These are phyloP conservation scores for Aelia acuminata DNA, from an alignment of 2,888 invertebrate genomes.

Conservation along the genomic window DNA sequence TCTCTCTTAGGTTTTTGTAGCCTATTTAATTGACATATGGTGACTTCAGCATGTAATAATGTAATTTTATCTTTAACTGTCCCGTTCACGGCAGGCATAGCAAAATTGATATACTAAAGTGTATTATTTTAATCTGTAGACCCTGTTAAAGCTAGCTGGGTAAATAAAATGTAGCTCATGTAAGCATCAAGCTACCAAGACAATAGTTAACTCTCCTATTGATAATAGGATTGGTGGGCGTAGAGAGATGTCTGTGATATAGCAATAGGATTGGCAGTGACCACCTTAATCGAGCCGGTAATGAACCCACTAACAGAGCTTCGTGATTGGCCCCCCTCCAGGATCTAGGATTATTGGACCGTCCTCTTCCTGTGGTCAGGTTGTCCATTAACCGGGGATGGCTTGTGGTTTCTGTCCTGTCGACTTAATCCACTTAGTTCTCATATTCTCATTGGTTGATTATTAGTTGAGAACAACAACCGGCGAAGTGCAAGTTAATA, in stretches of 20 bases:
- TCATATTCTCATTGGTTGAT: neutral
- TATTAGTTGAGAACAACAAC: neutral
- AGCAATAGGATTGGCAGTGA: slow-evolving; percentile 17
- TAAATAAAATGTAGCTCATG: neutral
- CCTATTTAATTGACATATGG: no score
- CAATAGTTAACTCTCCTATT: neutral
- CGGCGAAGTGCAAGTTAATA: neutral
- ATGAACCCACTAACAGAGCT: slow-evolving; percentile 34
- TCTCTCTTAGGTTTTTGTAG: no score
- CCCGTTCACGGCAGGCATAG: no score
- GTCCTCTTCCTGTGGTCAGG: slow-evolving; percentile 20
- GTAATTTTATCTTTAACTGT: no score
- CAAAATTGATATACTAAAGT: no score
- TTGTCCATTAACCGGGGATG: neutral
- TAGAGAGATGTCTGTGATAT: neutral
- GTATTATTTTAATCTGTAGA: no score
- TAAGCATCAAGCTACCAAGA: neutral
- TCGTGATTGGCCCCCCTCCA: neutral
- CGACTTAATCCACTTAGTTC: neutral
- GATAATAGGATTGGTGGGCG: slow-evolving; percentile 2
- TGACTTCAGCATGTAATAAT: no score
- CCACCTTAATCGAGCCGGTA: slow-evolving; percentile 21
- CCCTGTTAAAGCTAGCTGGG: no score
- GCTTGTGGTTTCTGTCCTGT: neutral
- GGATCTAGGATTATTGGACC: slow-evolving; percentile 39